Percentiles rank a stretch among this genome's conserved stretches.
phyloP scores from a whole-genome alignment of 2,888 invertebrate species.

The Crioceris asparagi region DNA sequence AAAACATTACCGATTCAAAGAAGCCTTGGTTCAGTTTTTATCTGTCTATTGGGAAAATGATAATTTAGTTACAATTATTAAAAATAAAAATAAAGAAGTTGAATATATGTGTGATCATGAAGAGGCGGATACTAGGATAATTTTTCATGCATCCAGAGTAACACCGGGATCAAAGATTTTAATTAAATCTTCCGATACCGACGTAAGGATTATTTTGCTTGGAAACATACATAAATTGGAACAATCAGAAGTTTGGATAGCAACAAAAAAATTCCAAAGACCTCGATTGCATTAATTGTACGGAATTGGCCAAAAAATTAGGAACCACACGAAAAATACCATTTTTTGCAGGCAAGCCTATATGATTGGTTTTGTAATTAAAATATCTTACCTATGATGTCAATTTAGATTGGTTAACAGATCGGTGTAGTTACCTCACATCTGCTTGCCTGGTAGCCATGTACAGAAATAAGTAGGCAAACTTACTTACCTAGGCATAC shows the following conservation, averaged over 20 bases:
- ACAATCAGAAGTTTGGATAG: background rate
- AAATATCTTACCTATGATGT: too few relatives aligned
- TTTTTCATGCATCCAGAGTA: constrained; percentile 1
- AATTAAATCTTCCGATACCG: too few relatives aligned
- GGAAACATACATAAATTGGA: constrained; percentile 5
- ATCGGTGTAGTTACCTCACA: too few relatives aligned
- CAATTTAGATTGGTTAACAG: too few relatives aligned
- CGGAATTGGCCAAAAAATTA: constrained; percentile 4
- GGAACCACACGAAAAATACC: background rate
- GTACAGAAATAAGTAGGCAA: too few relatives aligned
- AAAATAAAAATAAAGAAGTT: constrained; percentile 15
- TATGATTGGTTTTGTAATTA: too few relatives aligned
- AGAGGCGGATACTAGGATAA: background rate
- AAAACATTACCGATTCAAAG: constrained; percentile 27
- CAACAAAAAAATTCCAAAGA: constrained; percentile 3
- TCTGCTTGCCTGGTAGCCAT: too few relatives aligned
- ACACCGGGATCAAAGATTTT: constrained; percentile 4
- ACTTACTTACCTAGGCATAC: too few relatives aligned
- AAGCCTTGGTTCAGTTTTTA: constrained; percentile 24
- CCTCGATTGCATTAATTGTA: constrained; percentile 5
- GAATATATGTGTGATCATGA: background rate
- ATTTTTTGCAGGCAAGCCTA: too few relatives aligned
- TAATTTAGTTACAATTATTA: constrained; percentile 19
- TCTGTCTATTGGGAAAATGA: constrained; percentile 23
- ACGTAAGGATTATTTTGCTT: constrained; percentile 4